A percentile compares a stretch with the other conserved stretches of the same genome.
These are phyloP conservation scores for Coleophora flavipennella DNA, from an alignment of 2,888 invertebrate genomes.

Conservation along the genomic window DNA sequence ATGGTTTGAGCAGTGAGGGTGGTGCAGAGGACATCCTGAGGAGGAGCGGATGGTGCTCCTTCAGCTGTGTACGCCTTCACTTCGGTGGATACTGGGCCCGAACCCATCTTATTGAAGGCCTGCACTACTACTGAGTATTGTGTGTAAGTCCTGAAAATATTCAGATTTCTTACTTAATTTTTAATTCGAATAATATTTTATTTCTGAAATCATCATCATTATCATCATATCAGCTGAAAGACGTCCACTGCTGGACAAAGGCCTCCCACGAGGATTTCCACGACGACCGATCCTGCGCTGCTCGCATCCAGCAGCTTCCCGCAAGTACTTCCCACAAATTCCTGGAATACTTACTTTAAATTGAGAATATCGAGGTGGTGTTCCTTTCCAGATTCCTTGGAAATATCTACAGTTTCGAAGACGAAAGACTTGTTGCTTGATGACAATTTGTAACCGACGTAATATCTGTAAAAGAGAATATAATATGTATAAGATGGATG, in stretches of 20 bases:
- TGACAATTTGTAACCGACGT: slow-evolving; percentile 90
- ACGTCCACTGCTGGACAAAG: too few species aligned
- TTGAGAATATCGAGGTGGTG: slow-evolving; percentile 87
- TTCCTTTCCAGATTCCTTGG: slow-evolving; percentile 92
- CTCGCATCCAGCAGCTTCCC: too few species aligned
- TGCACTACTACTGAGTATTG: slow-evolving; percentile 97
- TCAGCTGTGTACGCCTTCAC: slow-evolving; percentile 94
- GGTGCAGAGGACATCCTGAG: slow-evolving; percentile 92
- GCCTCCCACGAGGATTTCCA: too few species aligned
- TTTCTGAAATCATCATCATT: too few species aligned
- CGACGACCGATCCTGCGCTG: too few species aligned
- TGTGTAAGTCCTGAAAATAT: slow-evolving; percentile 82
- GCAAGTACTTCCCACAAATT: too few species aligned
- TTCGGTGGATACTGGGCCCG: slow-evolving; percentile 92
- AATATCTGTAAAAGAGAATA: slow-evolving; percentile 77
- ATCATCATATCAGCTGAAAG: too few species aligned
- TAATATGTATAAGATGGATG: too few species aligned
- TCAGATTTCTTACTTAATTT: not conserved
- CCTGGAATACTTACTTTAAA: slow-evolving; percentile 73
- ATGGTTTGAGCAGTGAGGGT: slow-evolving; percentile 95
- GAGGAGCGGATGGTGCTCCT: slow-evolving; percentile 93
- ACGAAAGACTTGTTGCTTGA: slow-evolving; percentile 89
- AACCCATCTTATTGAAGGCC: slow-evolving; percentile 94
- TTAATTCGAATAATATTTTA: too few species aligned
- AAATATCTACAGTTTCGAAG: slow-evolving; percentile 93